Evolutionary conservation across 2,797 vertebrate genomes (phyloP).

Genomic region (Crocidura indochinensis): DNA sequence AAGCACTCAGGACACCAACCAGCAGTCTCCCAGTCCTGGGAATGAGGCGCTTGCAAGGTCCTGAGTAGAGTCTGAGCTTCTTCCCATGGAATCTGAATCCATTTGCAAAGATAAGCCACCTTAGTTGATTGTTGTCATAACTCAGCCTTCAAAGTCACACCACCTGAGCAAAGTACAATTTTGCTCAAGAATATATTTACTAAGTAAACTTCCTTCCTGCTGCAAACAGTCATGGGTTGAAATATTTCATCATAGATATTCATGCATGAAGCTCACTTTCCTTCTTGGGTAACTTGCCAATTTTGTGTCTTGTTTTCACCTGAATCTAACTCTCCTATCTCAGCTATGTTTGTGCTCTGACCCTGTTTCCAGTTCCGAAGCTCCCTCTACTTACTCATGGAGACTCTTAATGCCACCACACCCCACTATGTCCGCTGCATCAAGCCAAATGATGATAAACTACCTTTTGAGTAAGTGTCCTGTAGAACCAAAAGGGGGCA

Average conservation of each 20-base stretch:
- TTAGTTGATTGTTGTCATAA: fast-evolving
- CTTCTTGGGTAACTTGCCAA: neutral
- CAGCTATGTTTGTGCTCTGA: neutral
- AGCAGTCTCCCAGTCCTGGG: neutral
- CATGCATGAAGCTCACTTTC: neutral
- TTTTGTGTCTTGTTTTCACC: neutral
- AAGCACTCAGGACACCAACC: neutral
- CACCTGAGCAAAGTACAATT: fast-evolving
- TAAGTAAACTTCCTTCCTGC: neutral
- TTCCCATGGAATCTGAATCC: neutral
- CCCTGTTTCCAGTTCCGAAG: constrained; percentile 93
- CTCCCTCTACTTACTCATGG: constrained; percentile 97
- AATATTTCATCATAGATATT: neutral
- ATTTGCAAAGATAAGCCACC: neutral
- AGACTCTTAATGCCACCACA: constrained; percentile 97
- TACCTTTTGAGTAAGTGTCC: constrained; percentile 96
- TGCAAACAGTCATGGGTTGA: neutral
- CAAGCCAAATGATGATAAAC: constrained; percentile 97
- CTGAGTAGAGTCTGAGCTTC: neutral
- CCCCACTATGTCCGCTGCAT: constrained; percentile 99
- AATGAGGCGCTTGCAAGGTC: too few species aligned
- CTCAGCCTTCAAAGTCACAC: neutral
- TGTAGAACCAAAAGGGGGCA: neutral
- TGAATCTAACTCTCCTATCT: neutral
- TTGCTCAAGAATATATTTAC: neutral